A percentile compares a stretch with the other conserved stretches of the same genome.
Evolutionary conservation across 1,140 invertebrate genomes (phyloP).

Genomic region (Megathymus violae): DNA sequence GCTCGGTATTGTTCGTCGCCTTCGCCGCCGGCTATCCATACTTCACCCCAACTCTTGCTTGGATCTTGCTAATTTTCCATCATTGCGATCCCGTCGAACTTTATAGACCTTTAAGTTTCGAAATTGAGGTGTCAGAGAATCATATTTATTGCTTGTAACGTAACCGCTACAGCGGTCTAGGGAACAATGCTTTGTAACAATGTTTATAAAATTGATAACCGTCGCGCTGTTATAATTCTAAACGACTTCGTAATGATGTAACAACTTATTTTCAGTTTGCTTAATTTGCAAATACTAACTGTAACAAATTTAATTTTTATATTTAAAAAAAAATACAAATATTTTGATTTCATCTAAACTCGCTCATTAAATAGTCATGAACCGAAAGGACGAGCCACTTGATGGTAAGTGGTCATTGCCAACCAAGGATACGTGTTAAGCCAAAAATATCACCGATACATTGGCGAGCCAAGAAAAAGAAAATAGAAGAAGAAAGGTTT

Average conservation of each 20-base stretch:
- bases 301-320: no score
- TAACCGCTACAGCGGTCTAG: slow-evolving; percentile 47
- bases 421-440: no score
- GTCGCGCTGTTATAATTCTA: slow-evolving; percentile 52
- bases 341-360: no score
- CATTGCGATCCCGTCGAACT: slow-evolving; percentile 72
- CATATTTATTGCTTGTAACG: slow-evolving; percentile 73
- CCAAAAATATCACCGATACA: no score
- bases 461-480: no score
- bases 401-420: no score
- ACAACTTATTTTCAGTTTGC: neutral
- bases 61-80: slow-evolving; percentile 82
- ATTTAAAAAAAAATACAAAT: no score
- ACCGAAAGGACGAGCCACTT: no score
- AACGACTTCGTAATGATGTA: slow-evolving; percentile 46
- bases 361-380: no score
- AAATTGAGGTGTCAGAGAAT: slow-evolving; percentile 79
- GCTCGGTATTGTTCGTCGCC: slow-evolving; percentile 55
- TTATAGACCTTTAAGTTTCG: slow-evolving; percentile 75
- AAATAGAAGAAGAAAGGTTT: no score
- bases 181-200: slow-evolving; percentile 43
- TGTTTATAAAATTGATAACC: slow-evolving; percentile 68
- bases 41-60: slow-evolving; percentile 73
- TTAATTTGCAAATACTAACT: no score
- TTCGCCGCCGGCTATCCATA: slow-evolving; percentile 67